phyloP scores from a whole-genome alignment of 2,888 invertebrate genomes.

The Lepas anatifera region DNA sequence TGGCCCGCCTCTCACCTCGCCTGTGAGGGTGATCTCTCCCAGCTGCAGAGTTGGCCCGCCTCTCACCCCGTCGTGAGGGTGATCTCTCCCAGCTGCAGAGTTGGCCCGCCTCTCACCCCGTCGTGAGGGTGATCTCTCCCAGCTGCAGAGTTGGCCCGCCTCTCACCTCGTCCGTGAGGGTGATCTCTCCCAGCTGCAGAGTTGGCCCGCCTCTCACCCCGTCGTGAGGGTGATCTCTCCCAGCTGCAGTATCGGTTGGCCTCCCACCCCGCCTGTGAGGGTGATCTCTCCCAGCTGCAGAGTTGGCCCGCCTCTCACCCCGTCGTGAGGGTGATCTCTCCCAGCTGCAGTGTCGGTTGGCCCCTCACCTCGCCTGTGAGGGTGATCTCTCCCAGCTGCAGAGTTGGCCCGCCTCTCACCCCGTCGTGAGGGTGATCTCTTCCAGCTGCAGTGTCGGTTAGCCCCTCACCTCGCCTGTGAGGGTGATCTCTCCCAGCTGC shows the following conservation, averaged over 20 bases:
- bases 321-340: not conserved
- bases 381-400: not conserved
- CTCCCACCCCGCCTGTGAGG: not conserved
- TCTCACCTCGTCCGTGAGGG: not conserved
- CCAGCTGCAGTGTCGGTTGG: too few relatives aligned
- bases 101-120: not conserved
- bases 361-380: not conserved
- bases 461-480: not conserved
- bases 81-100: not conserved
- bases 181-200: not conserved
- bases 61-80: not conserved
- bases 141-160: too few relatives aligned
- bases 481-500: not conserved
- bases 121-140: slow-evolving; percentile 1
- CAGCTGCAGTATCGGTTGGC: too few relatives aligned
- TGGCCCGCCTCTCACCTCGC: not conserved
- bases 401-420: not conserved
- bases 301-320: not conserved
- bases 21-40: not conserved
- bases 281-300: not conserved
- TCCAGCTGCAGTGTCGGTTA: too few relatives aligned
- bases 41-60: too few relatives aligned
- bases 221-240: slow-evolving; percentile 1
- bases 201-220: not conserved
- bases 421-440: not conserved